Evolutionary conservation across 2,888 invertebrate species (phyloP), one percentile per base, ranked within the genome.

Genomic region (Drosophila barbarae): DNA sequence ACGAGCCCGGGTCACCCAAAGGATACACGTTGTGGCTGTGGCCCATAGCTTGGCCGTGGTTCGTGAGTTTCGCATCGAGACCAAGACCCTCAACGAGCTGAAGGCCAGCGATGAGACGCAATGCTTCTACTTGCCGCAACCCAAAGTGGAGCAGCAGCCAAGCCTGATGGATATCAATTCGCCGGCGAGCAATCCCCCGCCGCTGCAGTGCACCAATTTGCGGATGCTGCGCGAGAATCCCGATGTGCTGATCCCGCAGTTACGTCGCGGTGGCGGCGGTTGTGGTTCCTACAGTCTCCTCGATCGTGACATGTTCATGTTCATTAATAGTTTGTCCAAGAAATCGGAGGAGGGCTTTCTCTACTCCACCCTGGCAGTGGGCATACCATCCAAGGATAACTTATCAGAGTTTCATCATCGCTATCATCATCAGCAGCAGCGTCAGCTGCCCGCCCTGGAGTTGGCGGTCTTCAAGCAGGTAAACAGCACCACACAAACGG

Each of bases 241-340:
- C 0, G 72, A 80, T 7, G 50, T 84, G 5, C 56, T 88, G 36
- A 53, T 87, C 1, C 76, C 77, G 9, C 74, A 84, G 35, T 53
- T 88, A 13, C 83, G 80, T 3, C 75, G 87, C 0, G 58, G 83
- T 4, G n/a, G 2, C 0, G 13, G 47, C 9, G 10, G 55, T 9
- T 0, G 12, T 69, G 3, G 69, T 0, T 12, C 83, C 0, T 88
- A 86, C 44, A 89, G 87, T 65, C 49, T 87, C 4, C 72, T 89
- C 7, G 89, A 88, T n/a, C 88, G 87, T 59, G 87, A 88, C 58
- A 74, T 84, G 30, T 32, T 32, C 1, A 69, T 87, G 53, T 88
- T 89, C 60, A 84, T 89, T 23, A 84, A 88, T 23, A 78, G 82
- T 50, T 65, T 88, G 39, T 26, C 59, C 7, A 63, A 49, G 15